Conservation (phyloP, 2,888 invertebrate species). For the Himalopsyche anomala region DNA sequence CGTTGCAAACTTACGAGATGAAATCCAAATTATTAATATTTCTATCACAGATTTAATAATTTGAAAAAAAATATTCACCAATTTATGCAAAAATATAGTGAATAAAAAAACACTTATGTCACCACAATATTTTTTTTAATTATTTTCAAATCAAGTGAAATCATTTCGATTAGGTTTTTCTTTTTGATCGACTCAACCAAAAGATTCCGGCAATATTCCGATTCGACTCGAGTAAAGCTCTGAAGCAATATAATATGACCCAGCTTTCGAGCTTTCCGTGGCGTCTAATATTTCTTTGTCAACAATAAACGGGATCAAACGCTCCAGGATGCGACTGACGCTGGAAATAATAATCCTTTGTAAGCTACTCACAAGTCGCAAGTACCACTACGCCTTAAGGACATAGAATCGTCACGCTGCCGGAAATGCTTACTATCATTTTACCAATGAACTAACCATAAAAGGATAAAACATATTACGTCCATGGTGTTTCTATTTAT, state of each 20-base stretch:
- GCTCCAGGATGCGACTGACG: background rate
- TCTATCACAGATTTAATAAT: no score
- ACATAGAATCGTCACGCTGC: background rate
- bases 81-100: no score
- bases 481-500: no score
- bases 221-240: background rate
- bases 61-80: no score
- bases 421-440: background rate
- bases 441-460: background rate
- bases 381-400: background rate
- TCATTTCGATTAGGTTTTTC: no score
- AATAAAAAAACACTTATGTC: no score
- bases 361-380: slow-evolving; percentile 10
- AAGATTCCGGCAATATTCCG: background rate
- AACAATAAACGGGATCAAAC: slow-evolving; percentile 27
- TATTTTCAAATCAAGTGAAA: no score
- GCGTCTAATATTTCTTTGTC: slow-evolving; percentile 34
- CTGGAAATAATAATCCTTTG: slow-evolving; percentile 26
- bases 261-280: background rate
- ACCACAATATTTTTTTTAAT: no score
- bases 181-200: no score
- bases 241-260: background rate
- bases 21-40: no score
- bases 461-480: no score
- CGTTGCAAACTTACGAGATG: no score